phyloP scores from a whole-genome alignment of 2,797 vertebrate species.

The Galago senegalensis region DNA sequence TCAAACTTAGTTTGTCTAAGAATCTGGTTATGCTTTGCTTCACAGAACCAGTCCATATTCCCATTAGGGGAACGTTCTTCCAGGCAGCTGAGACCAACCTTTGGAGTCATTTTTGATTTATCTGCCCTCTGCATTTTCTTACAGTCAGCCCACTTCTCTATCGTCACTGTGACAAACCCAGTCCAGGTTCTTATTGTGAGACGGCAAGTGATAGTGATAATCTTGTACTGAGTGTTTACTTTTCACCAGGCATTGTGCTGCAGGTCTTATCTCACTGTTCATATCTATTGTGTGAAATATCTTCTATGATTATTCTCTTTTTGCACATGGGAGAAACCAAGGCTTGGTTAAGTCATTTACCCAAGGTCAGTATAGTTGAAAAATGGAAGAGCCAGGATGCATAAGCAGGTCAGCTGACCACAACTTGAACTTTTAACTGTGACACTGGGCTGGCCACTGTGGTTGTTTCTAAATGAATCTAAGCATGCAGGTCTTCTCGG shows the following conservation, averaged over 20 bases:
- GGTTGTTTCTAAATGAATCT: not conserved
- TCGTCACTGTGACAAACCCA: not conserved
- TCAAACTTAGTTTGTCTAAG: constrained; percentile 41
- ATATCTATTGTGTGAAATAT: not conserved
- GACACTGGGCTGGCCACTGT: not conserved
- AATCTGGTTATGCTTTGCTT: not conserved
- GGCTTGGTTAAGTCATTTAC: not conserved
- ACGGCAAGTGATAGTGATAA: not conserved
- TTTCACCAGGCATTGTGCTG: not conserved
- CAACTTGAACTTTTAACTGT: not conserved
- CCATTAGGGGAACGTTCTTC: not conserved
- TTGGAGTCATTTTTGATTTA: not conserved
- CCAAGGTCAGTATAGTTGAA: not conserved
- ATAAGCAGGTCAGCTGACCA: not conserved
- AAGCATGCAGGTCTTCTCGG: not conserved
- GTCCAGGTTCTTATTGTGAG: not conserved
- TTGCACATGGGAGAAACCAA: not conserved
- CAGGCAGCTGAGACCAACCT: not conserved
- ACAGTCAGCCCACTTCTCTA: not conserved
- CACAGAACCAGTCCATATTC: not conserved
- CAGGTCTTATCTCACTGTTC: not conserved
- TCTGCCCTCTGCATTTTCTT: not conserved
- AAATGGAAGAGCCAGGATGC: not conserved
- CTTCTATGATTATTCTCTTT: not conserved
- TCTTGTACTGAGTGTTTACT: too few species aligned